A percentile compares a stretch with the other conserved stretches of the same genome.
These are phyloP conservation scores for Leucoptera coffeella DNA, from an alignment of 2,888 invertebrate species.

Conservation along the genomic window DNA sequence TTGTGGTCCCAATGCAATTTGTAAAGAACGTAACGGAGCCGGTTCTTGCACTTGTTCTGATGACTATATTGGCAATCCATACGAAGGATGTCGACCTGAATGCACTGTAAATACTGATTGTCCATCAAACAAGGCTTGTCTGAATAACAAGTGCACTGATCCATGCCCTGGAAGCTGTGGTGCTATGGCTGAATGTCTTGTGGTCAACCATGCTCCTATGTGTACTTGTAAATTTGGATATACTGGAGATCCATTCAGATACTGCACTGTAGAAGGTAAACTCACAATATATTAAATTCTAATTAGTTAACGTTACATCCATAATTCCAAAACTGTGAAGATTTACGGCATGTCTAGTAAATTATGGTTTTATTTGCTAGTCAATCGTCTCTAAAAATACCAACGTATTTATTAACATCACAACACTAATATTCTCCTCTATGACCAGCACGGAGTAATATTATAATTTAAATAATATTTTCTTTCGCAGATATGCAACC, in stretches of 20 bases:
- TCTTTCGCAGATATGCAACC: slow-evolving; percentile 14
- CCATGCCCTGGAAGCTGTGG: slow-evolving; percentile 78
- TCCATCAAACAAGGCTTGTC: slow-evolving; percentile 61
- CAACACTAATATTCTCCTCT: no score
- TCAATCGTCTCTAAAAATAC: no score
- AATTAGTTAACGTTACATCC: no score
- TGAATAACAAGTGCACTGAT: slow-evolving; percentile 65
- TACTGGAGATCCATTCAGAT: slow-evolving; percentile 69
- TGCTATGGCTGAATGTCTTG: slow-evolving; percentile 66
- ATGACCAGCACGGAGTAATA: no score
- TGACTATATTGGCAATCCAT: slow-evolving; percentile 71
- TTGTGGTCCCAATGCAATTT: slow-evolving; percentile 60
- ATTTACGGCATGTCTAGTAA: no score
- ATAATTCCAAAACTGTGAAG: no score
- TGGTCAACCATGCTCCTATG: slow-evolving; percentile 62
- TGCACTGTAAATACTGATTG: slow-evolving; percentile 70
- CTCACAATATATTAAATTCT: no score
- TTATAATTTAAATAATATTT: no score
- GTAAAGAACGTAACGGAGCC: slow-evolving; percentile 52
- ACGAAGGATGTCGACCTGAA: slow-evolving; percentile 71
- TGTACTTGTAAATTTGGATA: slow-evolving; percentile 64
- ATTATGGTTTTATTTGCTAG: no score
- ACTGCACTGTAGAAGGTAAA: no score
- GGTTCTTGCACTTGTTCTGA: slow-evolving; percentile 65
- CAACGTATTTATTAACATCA: no score